Conservation (phyloP, 2,113 vertebrate species). For the Strigops habroptila region DNA sequence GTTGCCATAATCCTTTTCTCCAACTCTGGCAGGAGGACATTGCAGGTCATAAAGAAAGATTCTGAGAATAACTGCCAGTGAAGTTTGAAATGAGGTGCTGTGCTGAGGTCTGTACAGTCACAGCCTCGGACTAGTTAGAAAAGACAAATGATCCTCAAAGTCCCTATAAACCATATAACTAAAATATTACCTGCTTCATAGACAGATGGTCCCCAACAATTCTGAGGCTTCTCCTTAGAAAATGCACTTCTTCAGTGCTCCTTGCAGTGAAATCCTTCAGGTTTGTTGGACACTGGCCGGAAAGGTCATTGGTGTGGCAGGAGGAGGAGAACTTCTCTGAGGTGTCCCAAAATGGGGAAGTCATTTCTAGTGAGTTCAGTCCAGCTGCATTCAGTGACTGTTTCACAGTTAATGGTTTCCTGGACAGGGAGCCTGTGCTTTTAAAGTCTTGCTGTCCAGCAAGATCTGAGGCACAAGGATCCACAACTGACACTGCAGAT, state of each 20-base stretch:
- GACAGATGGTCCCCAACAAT: not conserved
- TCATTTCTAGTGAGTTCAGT: not conserved
- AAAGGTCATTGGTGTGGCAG: not conserved
- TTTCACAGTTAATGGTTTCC: not conserved
- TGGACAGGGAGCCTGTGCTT: not conserved
- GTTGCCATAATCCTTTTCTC: constrained; percentile 7
- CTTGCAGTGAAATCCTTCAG: not conserved
- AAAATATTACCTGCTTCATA: not conserved
- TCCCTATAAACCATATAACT: not conserved
- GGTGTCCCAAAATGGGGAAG: not conserved
- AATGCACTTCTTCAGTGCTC: not conserved
- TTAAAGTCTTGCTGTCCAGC: not conserved
- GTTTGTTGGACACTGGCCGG: not conserved
- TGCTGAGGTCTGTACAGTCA: not conserved
- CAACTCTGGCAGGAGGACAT: not conserved
- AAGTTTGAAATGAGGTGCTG: not conserved
- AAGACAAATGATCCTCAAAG: not conserved
- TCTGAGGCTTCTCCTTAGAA: not conserved
- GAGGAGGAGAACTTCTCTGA: not conserved
- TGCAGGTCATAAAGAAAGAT: not conserved
- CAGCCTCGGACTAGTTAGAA: not conserved
- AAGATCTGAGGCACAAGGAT: not conserved
- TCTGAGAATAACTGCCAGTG: not conserved
- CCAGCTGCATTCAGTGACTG: not conserved
- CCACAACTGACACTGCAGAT: not conserved